These are phyloP conservation scores for Lysiphlebus fabarum DNA, from an alignment of 1,140 invertebrate species.

Conservation along the genomic window DNA sequence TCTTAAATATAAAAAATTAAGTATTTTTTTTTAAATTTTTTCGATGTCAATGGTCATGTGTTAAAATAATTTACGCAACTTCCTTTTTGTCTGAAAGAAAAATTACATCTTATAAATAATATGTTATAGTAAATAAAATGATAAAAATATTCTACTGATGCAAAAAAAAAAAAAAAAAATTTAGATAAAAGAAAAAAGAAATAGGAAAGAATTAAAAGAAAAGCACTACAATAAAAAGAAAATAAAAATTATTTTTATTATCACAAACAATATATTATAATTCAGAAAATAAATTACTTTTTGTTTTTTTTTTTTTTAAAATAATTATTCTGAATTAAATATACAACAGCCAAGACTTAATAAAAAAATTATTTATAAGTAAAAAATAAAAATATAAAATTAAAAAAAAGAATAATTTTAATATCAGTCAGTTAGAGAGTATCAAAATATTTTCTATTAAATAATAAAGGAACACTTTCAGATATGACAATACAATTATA, in stretches of 20 bases:
- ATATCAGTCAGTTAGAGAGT: not conserved
- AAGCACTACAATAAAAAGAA: not conserved
- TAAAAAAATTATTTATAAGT: too few species aligned
- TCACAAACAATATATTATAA: not conserved
- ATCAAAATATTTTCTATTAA: conserved; percentile 8
- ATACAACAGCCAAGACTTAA: too few species aligned
- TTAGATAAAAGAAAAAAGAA: not conserved
- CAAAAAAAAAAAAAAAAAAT: not conserved
- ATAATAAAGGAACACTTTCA: conserved; percentile 24
- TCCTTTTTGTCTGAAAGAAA: not conserved
- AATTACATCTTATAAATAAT: not conserved
- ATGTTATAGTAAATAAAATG: not conserved
- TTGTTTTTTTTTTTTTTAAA: too few species aligned
- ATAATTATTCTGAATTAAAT: too few species aligned
- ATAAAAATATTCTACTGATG: not conserved
- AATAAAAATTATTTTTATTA: conserved; percentile 9
- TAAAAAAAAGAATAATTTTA: too few species aligned
- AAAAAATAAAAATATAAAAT: too few species aligned
- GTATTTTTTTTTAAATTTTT: not conserved
- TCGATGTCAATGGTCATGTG: too few species aligned
- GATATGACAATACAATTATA: conserved; percentile 13
- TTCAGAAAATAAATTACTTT: too few species aligned
- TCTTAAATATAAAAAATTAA: too few species aligned
- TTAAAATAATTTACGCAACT: too few species aligned
- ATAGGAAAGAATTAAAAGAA: conserved; percentile 1